Evolutionary conservation across 2,888 invertebrate species (phyloP).

Genomic region (Trachelus stipa): DNA sequence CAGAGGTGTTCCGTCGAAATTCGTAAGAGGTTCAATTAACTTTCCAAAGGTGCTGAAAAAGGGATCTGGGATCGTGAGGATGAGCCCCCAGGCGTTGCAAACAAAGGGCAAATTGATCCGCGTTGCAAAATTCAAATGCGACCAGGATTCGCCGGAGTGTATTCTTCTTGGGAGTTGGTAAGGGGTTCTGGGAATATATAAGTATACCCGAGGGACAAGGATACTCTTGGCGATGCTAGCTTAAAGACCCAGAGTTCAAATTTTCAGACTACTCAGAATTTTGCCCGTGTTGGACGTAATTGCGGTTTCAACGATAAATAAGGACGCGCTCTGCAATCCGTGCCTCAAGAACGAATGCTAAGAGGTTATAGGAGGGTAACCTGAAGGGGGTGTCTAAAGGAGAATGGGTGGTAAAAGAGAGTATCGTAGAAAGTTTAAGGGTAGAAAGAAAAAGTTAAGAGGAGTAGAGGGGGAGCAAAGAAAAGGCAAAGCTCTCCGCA

Average conservation of each 20-base stretch:
- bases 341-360: conserved; percentile 14
- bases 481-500: background rate
- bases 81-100: background rate
- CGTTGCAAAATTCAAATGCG: background rate
- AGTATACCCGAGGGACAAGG: background rate
- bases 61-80: background rate
- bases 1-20: background rate
- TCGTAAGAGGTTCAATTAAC: background rate
- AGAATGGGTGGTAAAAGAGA: background rate
- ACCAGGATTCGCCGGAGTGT: background rate
- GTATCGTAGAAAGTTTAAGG: background rate
- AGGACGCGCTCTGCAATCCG: conserved; percentile 11
- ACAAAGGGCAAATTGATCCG: background rate
- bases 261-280: background rate
- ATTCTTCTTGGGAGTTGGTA: background rate
- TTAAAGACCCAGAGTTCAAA: background rate
- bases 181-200: background rate
- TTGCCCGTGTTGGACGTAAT: conserved; percentile 27
- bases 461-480: background rate
- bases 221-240: background rate
- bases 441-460: background rate
- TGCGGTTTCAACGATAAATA: conserved; percentile 29
- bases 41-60: background rate
- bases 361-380: background rate
- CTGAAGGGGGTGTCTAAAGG: background rate